phyloP scores from a whole-genome alignment of 2,888 invertebrate species.

The Lucinisca nassula region DNA sequence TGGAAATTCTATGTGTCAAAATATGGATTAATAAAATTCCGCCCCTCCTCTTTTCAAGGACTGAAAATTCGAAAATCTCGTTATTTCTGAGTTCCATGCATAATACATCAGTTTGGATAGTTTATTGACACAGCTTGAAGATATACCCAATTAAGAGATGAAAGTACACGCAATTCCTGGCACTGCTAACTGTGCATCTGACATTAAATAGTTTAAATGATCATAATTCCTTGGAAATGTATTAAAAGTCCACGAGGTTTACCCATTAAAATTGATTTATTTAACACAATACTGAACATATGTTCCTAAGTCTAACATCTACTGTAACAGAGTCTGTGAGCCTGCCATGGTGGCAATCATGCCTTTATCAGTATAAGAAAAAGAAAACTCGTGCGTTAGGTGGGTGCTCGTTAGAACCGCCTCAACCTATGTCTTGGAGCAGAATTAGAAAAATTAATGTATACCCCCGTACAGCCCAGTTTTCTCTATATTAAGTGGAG shows the following conservation, averaged over 20 bases:
- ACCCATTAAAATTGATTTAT: neutral
- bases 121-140: neutral
- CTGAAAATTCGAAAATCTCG: neutral
- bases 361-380: too few relatives aligned
- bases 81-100: neutral
- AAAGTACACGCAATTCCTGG: neutral
- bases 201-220: neutral
- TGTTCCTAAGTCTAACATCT: too few relatives aligned
- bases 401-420: too few relatives aligned
- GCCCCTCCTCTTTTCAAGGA: neutral
- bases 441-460: too few relatives aligned
- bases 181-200: neutral
- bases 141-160: neutral
- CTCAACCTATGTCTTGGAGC: too few relatives aligned
- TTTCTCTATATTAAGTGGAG: too few relatives aligned
- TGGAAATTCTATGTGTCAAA: too few relatives aligned
- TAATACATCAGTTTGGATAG: neutral
- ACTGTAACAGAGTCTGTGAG: too few relatives aligned
- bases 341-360: too few relatives aligned
- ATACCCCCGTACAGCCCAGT: too few relatives aligned
- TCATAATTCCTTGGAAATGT: neutral
- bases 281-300: neutral
- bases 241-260: neutral
- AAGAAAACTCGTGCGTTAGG: too few relatives aligned
- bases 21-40: too few relatives aligned